Evolutionary conservation across 2,113 vertebrate genomes (phyloP), one percentile per base, ranked within the genome.

Genomic region (Nerophis ophidion): DNA sequence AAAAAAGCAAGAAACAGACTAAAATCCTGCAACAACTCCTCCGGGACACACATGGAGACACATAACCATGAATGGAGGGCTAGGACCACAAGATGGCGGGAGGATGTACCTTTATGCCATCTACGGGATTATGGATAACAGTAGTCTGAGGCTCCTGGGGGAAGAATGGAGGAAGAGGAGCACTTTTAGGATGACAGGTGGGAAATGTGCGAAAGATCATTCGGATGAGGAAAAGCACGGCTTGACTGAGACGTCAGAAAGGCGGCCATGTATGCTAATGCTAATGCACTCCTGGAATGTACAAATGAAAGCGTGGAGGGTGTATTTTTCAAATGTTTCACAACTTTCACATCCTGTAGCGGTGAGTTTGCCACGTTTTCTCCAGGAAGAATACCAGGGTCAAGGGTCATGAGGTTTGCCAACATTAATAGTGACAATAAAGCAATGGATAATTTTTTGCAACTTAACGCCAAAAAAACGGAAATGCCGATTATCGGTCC

Each of bases 91-190:
- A 38, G 4, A 61, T 19, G 53, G 56, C 54, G 42, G 42, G 5
- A 65, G 36, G 63, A 65, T 71, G 70, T 89, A 87, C 85, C 86
- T 88, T 89, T 67, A 40, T 86, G 77, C 87, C 83, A 77, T 89
- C 87, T 85, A 87, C 16, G 74, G 85, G 87, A 70, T 90, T 90
- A 85, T 89, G 77, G 84, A 90, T 90, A 47, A 90, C 87, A 74
- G 87, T 89, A 72, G 84, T 87, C 85, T 89, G 88, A 77, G 87
- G 83, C 79, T 88, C 87, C 88, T 90, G 80, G 75, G 83, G 67
- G 68, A 53, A 71, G 61, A 65, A 71, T 65, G 71, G 65, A 72
- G 65, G 71, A 54, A 60, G 55, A 47, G 26, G 36, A 51, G 48
- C 17, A 52, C 66, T 53, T 73, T 72, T 51, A 19, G 36, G 50